Conservation (phyloP, 2,888 invertebrate genomes). For the Ferrisia virgata region DNA sequence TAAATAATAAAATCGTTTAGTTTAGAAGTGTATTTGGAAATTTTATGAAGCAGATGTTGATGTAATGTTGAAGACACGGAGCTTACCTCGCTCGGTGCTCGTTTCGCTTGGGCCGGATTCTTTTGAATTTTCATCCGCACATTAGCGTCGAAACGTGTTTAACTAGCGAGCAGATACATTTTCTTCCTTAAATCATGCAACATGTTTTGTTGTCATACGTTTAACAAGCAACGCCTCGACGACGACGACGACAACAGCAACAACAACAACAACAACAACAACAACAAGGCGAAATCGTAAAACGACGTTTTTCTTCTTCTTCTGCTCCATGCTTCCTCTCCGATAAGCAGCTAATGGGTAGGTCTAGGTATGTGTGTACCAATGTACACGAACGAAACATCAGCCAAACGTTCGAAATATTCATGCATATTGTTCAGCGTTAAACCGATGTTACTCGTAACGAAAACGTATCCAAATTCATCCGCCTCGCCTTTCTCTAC, state of each 20-base stretch:
- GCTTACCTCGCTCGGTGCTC: neutral
- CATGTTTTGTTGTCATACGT: constrained; percentile 26
- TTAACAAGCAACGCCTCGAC: constrained; percentile 4
- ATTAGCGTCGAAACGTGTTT: constrained; percentile 28
- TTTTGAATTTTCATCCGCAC: constrained; percentile 30
- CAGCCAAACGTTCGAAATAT: neutral
- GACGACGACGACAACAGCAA: no score
- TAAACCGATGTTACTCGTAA: constrained; percentile 21
- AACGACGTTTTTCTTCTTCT: neutral
- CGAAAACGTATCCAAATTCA: neutral
- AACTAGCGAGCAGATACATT: neutral
- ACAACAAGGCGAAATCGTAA: no score
- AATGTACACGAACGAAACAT: neutral
- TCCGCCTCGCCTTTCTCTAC: neutral
- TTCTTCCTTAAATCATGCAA: constrained; percentile 30
- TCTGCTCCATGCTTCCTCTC: neutral
- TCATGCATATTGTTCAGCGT: constrained; percentile 7
- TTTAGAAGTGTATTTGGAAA: constrained; percentile 28
- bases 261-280: no score
- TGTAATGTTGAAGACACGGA: constrained; percentile 16
- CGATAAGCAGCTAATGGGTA: no score
- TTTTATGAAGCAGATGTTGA: constrained; percentile 20
- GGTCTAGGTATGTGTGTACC: no score
- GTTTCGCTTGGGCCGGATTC: neutral
- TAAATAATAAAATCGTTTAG: constrained; percentile 30